These are phyloP conservation scores for Podarcis cretensis DNA, from an alignment of 2,113 vertebrate species.

Conservation along the genomic window DNA sequence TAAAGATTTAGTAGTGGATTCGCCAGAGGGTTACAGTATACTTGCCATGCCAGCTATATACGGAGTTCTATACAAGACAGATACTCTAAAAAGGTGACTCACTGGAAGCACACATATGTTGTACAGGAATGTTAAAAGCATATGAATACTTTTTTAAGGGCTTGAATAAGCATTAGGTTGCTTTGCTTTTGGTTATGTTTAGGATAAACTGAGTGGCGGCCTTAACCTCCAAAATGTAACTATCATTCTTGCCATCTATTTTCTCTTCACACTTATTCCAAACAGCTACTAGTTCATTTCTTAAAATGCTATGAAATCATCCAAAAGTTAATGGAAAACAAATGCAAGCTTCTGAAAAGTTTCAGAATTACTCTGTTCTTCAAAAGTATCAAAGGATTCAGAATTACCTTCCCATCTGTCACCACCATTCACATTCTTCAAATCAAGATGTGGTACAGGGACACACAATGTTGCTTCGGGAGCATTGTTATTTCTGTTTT, in stretches of 20 bases:
- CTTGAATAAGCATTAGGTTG: neutral
- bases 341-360: neutral
- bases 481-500: constrained; percentile 53
- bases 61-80: neutral
- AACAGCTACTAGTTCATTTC: neutral
- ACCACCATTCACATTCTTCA: constrained; percentile 79
- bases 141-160: neutral
- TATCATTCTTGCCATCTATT: neutral
- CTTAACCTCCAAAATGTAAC: neutral
- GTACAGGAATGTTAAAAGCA: neutral
- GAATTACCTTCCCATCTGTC: constrained; percentile 85
- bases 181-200: neutral
- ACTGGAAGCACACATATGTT: neutral
- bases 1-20: neutral
- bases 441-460: constrained; percentile 76
- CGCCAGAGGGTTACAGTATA: neutral
- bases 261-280: neutral
- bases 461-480: constrained; percentile 64
- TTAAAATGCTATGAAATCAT: neutral
- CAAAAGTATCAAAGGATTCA: neutral
- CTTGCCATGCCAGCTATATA: too few relatives aligned
- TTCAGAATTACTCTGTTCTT: constrained; percentile 13
- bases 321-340: neutral
- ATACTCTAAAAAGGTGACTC: neutral
- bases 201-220: neutral